Evolutionary conservation across 2,888 invertebrate genomes (phyloP), one percentile per base, ranked within the genome.

Genomic region (Scelioninae gen. 1): DNA sequence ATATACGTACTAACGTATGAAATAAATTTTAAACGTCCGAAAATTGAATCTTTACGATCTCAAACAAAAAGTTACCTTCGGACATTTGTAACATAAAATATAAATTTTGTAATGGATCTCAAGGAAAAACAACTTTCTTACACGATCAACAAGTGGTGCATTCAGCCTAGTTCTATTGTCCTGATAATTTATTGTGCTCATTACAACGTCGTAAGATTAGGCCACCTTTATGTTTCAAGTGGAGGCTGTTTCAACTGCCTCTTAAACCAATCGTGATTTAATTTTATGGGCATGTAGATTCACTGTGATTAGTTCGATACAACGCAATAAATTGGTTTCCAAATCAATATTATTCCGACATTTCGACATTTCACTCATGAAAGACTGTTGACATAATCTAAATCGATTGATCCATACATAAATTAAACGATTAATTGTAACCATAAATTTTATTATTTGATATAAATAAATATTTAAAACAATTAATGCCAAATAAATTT

Each of bases 111-210:
- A 66, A 66, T 66, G 53, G 15, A 16, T 53, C 15, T 53, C 13
- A 5, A 40, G 11, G 53, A 66, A 66, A 66, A 51, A 51, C 65
- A 66, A 53, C 29, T 66, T 53, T 66, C 51, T 66, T 66, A 51
- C 49, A 31, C 13, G 43, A 66, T 69, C 69, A 56, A 56, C 69
- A 69, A 69, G 69, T 69, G 69, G 69, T 23, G 47, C 69, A 69
- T 69, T 69, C 56, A 69, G 69, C 34, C 56, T 47, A 69, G 56
- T 56, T 56, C 56, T 69, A 66, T 69, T 69, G 69, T 69, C 34
- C 47, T 34, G 47, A 69, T 69, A 69, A 69, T 69, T 56, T 69
- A 69, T 69, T 56, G 47, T 69, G 45, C 47, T 69, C 56, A 69
- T 69, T 69, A 58, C 56, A 56, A 47, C 43, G 56, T 69, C 47